Evolutionary conservation across 2,797 vertebrate species (phyloP).

Genomic region (Channa striata): DNA sequence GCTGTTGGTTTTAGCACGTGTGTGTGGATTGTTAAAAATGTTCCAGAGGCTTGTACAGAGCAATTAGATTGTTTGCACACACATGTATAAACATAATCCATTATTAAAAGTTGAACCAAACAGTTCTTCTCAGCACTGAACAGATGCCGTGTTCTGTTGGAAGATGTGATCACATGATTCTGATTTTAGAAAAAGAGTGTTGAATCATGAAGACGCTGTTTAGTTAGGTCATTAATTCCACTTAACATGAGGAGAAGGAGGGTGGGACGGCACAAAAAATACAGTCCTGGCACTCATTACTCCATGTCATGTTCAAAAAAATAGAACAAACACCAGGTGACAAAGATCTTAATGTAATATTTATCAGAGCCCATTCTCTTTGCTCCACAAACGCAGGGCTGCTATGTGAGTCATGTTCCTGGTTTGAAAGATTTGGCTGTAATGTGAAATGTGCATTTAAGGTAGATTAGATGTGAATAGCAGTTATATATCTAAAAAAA

Average conservation of each 20-base stretch:
- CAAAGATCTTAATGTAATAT: constrained; percentile 28
- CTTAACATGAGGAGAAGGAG: constrained; percentile 23
- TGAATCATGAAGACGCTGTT: constrained; percentile 36
- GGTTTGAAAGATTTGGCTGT: background rate
- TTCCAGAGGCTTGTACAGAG: too few species aligned
- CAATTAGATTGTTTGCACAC: constrained; percentile 48
- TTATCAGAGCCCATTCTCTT: constrained; percentile 13
- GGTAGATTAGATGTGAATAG: constrained; percentile 9
- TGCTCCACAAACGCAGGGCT: background rate
- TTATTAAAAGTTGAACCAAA: constrained; percentile 53
- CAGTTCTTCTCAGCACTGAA: constrained; percentile 28
- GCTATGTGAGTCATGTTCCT: constrained; percentile 6
- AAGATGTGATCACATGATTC: constrained; percentile 55
- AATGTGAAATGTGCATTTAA: constrained; percentile 1
- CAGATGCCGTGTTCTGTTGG: constrained; percentile 10
- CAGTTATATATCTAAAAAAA: constrained; percentile 4
- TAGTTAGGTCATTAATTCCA: constrained; percentile 37
- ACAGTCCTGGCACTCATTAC: constrained; percentile 17
- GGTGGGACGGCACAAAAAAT: constrained; percentile 15
- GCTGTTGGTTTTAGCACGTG: too few species aligned
- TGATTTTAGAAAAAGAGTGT: constrained; percentile 36
- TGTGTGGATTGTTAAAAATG: too few species aligned
- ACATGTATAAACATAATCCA: too few species aligned
- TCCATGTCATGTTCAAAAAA: constrained; percentile 19
- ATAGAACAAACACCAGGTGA: constrained; percentile 19